Percentiles rank a stretch among this genome's conserved stretches.
Evolutionary conservation across 2,113 vertebrate genomes (phyloP).

Genomic region (Cinclus cinclus): DNA sequence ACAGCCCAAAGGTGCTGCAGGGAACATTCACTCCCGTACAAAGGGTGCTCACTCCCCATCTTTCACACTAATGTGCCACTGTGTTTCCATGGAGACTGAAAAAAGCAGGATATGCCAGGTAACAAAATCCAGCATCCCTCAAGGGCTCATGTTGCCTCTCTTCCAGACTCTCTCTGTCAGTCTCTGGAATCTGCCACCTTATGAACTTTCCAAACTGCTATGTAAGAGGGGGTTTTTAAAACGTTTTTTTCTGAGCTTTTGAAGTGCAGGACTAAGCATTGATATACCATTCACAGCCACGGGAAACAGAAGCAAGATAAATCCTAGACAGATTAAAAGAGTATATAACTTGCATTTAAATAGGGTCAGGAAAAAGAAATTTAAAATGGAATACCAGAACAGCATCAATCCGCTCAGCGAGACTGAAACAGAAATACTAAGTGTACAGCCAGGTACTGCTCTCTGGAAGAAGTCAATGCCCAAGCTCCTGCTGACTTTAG

Average conservation of each 20-base stretch:
- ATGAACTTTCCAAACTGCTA: neutral
- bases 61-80: neutral
- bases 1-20: neutral
- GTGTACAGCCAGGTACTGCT: neutral
- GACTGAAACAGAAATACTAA: neutral
- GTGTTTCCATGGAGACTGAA: neutral
- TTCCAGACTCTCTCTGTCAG: neutral
- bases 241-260: neutral
- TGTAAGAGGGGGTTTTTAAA: accelerated
- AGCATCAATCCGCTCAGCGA: neutral
- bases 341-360: neutral
- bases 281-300: neutral
- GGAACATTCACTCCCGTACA: accelerated
- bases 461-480: neutral
- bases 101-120: neutral
- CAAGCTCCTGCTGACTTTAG: neutral
- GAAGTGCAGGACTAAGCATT: neutral
- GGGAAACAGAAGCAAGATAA: neutral
- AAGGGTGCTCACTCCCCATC: neutral
- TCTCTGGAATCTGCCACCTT: neutral
- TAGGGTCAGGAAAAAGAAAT: neutral
- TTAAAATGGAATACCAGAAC: neutral
- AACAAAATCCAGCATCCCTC: neutral
- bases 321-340: neutral
- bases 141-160: neutral